phyloP scores from a whole-genome alignment of 2,113 vertebrate species.

The Spermophilus dauricus region DNA sequence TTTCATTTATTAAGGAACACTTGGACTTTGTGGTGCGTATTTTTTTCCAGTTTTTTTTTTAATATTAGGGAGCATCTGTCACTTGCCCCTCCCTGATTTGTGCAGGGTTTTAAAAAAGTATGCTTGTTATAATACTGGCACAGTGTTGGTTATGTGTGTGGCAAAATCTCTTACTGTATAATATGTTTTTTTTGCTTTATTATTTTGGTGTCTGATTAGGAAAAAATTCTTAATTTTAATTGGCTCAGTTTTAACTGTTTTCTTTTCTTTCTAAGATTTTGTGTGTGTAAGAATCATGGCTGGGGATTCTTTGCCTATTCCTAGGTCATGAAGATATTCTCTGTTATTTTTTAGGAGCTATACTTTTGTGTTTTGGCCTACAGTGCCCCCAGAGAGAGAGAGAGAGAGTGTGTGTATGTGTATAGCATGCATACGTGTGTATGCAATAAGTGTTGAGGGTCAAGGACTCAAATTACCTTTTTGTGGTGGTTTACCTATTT shows the following conservation, averaged over 20 bases:
- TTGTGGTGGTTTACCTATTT: background rate
- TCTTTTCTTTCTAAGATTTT: background rate
- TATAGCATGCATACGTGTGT: background rate
- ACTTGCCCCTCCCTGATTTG: background rate
- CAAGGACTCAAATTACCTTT: background rate
- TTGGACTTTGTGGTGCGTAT: background rate
- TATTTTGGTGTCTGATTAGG: slow-evolving; percentile 24
- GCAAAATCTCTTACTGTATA: background rate
- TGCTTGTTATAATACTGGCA: background rate
- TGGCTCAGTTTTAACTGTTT: background rate
- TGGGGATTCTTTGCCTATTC: background rate
- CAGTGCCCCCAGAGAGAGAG: background rate
- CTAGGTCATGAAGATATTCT: background rate
- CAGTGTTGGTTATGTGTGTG: background rate
- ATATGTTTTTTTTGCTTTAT: background rate
- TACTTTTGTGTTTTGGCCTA: background rate
- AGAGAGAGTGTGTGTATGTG: too few relatives aligned
- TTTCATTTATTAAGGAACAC: background rate
- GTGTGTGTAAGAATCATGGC: background rate
- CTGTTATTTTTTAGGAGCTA: background rate
- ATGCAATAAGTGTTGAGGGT: background rate
- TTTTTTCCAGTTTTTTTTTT: slow-evolving; percentile 1
- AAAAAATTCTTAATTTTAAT: slow-evolving; percentile 34
- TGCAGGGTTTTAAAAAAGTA: background rate
- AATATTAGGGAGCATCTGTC: background rate